Percentiles rank a stretch among this genome's conserved stretches.
These are phyloP conservation scores for Lepilemur ruficaudatus DNA, from an alignment of 2,797 vertebrate genomes.

Conservation along the genomic window DNA sequence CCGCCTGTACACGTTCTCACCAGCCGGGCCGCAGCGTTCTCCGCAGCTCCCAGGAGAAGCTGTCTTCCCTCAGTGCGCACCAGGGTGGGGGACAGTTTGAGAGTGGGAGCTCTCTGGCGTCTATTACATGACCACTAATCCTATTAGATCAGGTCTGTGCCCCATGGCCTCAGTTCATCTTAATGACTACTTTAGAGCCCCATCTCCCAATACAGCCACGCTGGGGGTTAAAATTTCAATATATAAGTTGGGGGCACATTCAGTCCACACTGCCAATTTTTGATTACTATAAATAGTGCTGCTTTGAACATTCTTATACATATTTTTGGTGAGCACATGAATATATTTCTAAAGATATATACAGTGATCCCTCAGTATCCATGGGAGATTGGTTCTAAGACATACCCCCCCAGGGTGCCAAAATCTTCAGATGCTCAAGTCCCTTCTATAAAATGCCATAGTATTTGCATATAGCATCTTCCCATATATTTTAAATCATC, in stretches of 20 bases:
- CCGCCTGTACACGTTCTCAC: fast-evolving
- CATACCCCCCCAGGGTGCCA: background rate
- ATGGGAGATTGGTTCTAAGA: background rate
- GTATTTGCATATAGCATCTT: background rate
- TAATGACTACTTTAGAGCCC: background rate
- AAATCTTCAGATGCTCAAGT: background rate
- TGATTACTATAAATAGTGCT: background rate
- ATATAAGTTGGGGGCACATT: background rate
- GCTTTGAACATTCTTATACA: background rate
- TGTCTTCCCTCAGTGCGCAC: background rate
- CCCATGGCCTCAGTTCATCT: background rate
- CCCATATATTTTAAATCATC: background rate
- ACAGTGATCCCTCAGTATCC: background rate
- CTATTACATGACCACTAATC: background rate
- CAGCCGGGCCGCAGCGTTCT: background rate
- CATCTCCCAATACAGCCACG: background rate
- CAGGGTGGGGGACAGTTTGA: too few species aligned
- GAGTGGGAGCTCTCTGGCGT: background rate
- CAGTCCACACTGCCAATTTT: background rate
- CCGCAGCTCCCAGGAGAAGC: background rate
- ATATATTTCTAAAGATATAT: background rate
- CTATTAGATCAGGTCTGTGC: background rate
- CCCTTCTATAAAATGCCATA: background rate
- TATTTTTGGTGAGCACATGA: background rate
- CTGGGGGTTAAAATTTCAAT: background rate